phyloP scores from a whole-genome alignment of 2,113 vertebrate species.

The Oryctolagus cuniculus region DNA sequence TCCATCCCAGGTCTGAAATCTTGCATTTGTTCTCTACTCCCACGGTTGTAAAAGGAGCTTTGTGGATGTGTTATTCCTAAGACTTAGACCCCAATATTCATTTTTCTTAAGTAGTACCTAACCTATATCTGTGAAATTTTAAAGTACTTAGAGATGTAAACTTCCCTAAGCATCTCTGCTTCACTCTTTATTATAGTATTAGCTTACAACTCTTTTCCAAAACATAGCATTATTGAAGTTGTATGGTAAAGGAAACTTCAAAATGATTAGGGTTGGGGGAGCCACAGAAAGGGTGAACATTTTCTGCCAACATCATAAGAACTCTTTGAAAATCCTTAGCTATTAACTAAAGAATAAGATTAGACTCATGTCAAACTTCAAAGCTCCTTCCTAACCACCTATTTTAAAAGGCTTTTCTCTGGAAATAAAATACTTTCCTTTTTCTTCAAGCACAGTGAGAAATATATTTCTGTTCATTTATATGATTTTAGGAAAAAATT shows the following conservation, averaged over 20 bases:
- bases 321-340: slow-evolving; percentile 73
- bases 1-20: background rate
- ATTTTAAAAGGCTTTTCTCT: slow-evolving; percentile 72
- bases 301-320: slow-evolving; percentile 71
- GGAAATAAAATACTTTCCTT: slow-evolving; percentile 73
- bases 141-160: slow-evolving; percentile 35
- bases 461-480: slow-evolving; percentile 71
- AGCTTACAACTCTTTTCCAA: slow-evolving; percentile 55
- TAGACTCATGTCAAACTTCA: slow-evolving; percentile 79
- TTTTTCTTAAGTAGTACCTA: background rate
- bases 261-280: slow-evolving; percentile 43
- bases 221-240: slow-evolving; percentile 48
- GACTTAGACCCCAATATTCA: background rate
- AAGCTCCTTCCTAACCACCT: slow-evolving; percentile 71
- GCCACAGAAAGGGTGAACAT: slow-evolving; percentile 15
- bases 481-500: slow-evolving; percentile 36
- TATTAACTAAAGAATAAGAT: slow-evolving; percentile 80
- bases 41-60: background rate
- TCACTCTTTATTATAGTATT: slow-evolving; percentile 54
- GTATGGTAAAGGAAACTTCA: slow-evolving; percentile 52
- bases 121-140: background rate
- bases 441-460: slow-evolving; percentile 69
- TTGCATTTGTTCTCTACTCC: background rate
- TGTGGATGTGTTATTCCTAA: background rate
- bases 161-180: slow-evolving; percentile 38